Percentiles rank a stretch among this genome's conserved stretches.
Evolutionary conservation across 2,888 invertebrate genomes (phyloP).

Genomic region (Hesperia comma): DNA sequence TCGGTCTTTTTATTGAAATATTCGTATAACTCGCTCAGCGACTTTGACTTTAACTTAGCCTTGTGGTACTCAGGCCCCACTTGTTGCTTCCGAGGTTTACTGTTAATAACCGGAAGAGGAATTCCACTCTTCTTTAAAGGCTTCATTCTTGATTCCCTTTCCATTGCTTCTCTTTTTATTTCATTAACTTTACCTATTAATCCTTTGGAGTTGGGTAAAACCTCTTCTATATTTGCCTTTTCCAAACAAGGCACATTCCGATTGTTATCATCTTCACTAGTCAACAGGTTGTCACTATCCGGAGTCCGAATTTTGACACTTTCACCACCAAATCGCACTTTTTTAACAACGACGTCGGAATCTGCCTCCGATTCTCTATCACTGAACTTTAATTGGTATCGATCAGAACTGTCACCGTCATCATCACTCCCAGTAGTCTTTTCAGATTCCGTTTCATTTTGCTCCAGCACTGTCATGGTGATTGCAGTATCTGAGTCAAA

Average conservation of each 20-base stretch:
- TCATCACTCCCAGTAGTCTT: conserved; percentile 74
- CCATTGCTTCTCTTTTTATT: conserved; percentile 62
- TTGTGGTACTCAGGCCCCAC: conserved; percentile 56
- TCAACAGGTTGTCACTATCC: conserved; percentile 89
- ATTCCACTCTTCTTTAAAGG: conserved; percentile 69
- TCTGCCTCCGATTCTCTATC: conserved; percentile 86
- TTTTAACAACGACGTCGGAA: conserved; percentile 83
- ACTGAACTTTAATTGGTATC: conserved; percentile 84
- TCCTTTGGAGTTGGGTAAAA: conserved; percentile 52
- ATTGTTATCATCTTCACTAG: conserved; percentile 81
- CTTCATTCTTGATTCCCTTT: conserved; percentile 54
- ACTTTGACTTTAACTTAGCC: conserved; percentile 76
- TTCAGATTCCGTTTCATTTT: conserved; percentile 81
- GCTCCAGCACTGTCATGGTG: conserved; percentile 93
- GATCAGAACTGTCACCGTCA: conserved; percentile 75
- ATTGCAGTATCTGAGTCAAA: conserved; percentile 91
- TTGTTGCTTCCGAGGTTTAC: conserved; percentile 53
- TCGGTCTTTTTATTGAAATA: conserved; percentile 75
- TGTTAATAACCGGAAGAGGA: conserved; percentile 71
- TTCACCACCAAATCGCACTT: conserved; percentile 94
- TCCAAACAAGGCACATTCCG: conserved; percentile 45
- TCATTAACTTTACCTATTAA: conserved; percentile 66
- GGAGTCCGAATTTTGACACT: conserved; percentile 93
- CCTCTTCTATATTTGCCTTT: conserved; percentile 41
- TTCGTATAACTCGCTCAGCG: conserved; percentile 76